A percentile compares a stretch with the other conserved stretches of the same genome.
Evolutionary conservation across 2,888 invertebrate genomes (phyloP).

Genomic region (Gisinianus flammeolus): DNA sequence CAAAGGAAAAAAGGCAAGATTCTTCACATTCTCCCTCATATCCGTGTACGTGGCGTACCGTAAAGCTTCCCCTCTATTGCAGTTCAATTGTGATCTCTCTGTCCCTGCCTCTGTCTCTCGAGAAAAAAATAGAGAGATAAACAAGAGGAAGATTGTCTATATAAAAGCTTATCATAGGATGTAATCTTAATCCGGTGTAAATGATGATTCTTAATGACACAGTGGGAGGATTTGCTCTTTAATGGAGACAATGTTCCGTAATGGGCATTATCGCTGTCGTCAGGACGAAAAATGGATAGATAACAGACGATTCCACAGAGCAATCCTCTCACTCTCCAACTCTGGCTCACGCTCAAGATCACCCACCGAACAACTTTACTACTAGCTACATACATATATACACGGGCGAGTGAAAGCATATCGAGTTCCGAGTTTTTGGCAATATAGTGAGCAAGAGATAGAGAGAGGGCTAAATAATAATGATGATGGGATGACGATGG

Average conservation of each 20-base stretch:
- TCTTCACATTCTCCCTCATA: background rate
- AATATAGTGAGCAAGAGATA: background rate
- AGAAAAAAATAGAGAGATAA: background rate
- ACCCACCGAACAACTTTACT: background rate
- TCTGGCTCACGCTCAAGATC: background rate
- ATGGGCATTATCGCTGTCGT: conserved; percentile 17
- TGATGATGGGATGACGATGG: conserved; percentile 26
- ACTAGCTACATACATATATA: conserved; percentile 1
- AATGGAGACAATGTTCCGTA: conserved; percentile 37
- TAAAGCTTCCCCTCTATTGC: background rate
- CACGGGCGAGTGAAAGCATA: background rate
- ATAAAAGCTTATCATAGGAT: conserved; percentile 3
- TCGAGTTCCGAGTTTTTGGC: background rate
- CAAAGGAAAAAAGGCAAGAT: background rate
- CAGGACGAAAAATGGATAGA: background rate
- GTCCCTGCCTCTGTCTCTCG: background rate
- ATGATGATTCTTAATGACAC: conserved; percentile 40
- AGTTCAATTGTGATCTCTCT: too few species aligned
- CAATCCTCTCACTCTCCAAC: too few species aligned
- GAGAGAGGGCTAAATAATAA: conserved; percentile 30
- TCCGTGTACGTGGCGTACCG: background rate
- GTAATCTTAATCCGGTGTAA: conserved; percentile 41
- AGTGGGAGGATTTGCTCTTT: conserved; percentile 29
- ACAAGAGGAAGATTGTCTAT: background rate
- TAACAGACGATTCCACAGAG: background rate